Evolutionary conservation across 2,888 invertebrate species (phyloP).

Genomic region (Eupithecia inturbata): DNA sequence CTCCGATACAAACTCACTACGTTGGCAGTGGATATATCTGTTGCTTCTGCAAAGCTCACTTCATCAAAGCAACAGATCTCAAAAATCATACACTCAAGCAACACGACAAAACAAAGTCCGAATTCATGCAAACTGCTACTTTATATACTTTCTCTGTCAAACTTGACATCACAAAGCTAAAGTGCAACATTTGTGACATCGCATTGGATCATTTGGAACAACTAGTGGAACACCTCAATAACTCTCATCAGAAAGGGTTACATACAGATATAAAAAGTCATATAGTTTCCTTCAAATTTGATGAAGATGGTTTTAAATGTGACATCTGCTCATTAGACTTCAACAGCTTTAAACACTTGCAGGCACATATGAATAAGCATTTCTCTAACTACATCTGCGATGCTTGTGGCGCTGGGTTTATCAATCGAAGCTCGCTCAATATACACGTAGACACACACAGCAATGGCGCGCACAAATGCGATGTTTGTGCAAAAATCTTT

Average conservation of each 20-base stretch:
- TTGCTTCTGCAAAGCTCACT: constrained; percentile 58
- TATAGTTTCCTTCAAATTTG: constrained; percentile 60
- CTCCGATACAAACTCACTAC: constrained; percentile 53
- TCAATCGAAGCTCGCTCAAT: constrained; percentile 57
- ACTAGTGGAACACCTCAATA: constrained; percentile 53
- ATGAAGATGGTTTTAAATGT: constrained; percentile 51
- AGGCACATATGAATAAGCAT: constrained; percentile 64
- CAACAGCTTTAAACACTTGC: constrained; percentile 57
- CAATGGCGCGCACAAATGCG: constrained; percentile 32
- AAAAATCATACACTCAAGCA: constrained; percentile 56
- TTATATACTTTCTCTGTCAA: constrained; percentile 50
- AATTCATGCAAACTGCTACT: constrained; percentile 35
- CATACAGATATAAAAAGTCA: constrained; percentile 52
- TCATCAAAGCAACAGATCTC: constrained; percentile 53
- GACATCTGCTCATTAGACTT: constrained; percentile 52
- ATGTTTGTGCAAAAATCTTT: constrained; percentile 29
- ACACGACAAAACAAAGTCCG: constrained; percentile 33
- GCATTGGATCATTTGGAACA: constrained; percentile 45
- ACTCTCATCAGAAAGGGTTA: constrained; percentile 50
- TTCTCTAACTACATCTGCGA: constrained; percentile 60
- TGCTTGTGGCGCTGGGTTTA: constrained; percentile 57
- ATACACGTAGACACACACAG: constrained; percentile 58
- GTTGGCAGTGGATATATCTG: constrained; percentile 56
- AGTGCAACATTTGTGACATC: constrained; percentile 58
- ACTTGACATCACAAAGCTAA: constrained; percentile 63